Conservation (phyloP, 2,797 vertebrate species). For the Sciurus vulgaris region DNA sequence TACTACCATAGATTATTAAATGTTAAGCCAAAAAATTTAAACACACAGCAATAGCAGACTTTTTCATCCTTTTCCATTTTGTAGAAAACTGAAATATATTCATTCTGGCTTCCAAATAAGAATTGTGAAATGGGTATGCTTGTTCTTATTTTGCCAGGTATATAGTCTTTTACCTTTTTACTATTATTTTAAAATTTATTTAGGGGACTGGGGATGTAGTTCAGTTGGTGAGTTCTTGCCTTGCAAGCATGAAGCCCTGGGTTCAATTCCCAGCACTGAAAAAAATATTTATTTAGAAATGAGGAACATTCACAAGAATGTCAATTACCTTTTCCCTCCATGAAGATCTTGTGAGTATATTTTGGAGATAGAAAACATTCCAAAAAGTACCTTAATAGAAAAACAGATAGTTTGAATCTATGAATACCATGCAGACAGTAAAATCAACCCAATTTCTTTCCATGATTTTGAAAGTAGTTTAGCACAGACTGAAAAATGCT, state of each 20-base stretch:
- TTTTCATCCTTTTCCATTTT: neutral
- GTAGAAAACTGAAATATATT: slow-evolving; percentile 18
- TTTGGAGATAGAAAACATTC: neutral
- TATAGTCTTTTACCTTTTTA: slow-evolving; percentile 2
- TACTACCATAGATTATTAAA: neutral
- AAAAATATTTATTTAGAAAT: neutral
- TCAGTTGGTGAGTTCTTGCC: too few species aligned
- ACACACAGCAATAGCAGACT: neutral
- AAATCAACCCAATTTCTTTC: neutral
- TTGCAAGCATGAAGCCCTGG: too few species aligned
- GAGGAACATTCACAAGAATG: neutral
- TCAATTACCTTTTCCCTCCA: neutral
- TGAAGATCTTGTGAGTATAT: neutral
- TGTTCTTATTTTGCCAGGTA: neutral
- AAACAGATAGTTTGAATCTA: neutral
- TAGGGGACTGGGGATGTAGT: neutral
- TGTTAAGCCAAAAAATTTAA: neutral
- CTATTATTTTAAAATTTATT: slow-evolving; percentile 29
- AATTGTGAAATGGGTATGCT: neutral
- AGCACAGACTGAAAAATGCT: neutral
- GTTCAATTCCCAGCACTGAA: too few species aligned
- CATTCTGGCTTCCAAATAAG: neutral
- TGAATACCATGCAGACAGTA: neutral
- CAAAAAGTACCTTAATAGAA: neutral
- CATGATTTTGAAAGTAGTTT: neutral